Base-by-base conservation (phyloP, 2,888 invertebrate genomes). In the Isoperla grammatica region DNA sequence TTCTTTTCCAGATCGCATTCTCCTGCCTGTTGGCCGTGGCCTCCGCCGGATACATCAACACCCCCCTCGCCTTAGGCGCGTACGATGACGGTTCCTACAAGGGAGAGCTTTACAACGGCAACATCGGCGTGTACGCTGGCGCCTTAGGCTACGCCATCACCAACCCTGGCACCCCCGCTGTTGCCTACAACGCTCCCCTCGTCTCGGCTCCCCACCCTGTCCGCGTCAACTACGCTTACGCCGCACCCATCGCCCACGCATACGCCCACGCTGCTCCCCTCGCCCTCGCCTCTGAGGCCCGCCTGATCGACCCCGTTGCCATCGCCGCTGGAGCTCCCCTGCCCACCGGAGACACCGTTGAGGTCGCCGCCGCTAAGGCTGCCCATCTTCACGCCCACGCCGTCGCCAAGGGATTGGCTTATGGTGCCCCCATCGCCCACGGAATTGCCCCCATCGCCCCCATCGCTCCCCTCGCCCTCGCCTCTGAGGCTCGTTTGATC, bases 11-110 rank as follows among this genome's bases (percentile, higher is more conserved):
- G 77, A 71, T 76, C 62, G 67, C 73, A 53, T 61, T 76, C 39
- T 70, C 72, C 59, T 71, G 72, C 65, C 65, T 71, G 37, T 53
- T 77, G 61, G 80, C 80, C 63, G 75, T 78, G 68, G 78, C 79
- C 56, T 78, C 79, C n/a, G 78, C 76, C 39, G 66, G 71, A 43
- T 71, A 68, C 56, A 65, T 70, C 58, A 59, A 49, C 43, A 59
- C 69, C 50, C 68, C 77, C 76, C 13, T 42, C 20, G 15, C 40
- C 29, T 57, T 20, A 11, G 53, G 20, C 11, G 45, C 54, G 39
- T 22, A 42, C 29, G 29, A 29, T 8, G 29, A 29, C 8, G 29
- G 29, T 29, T 29, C 29, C 29, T 29, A 29, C 29, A 29, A 29
- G 29, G 29, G 29, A 29, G 29, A 29, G 29, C 29, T 29, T 8